Evolutionary conservation across 2,797 vertebrate genomes (phyloP).

Genomic region (Lagorchestes hirsutus): DNA sequence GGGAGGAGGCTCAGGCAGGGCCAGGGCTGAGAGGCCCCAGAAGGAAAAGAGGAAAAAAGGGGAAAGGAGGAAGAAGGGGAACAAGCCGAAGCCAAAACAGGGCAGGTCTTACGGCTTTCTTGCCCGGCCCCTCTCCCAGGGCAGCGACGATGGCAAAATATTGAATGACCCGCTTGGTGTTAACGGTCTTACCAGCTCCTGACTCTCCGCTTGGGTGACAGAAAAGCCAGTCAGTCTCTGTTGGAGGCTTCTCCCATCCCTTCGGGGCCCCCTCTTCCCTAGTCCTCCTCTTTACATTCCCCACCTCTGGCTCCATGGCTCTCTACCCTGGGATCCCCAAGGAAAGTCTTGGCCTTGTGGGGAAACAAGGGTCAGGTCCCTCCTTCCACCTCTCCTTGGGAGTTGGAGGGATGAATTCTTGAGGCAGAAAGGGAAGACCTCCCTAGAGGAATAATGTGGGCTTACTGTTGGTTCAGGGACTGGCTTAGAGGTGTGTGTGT

Average conservation of each 20-base stretch:
- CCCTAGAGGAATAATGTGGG: neutral
- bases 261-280: neutral
- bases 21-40: conserved; percentile 58
- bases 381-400: neutral
- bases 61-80: conserved; percentile 49
- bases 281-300: neutral
- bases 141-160: conserved; percentile 99
- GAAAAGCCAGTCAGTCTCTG: conserved; percentile 84
- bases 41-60: conserved; percentile 22
- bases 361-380: neutral
- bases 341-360: neutral
- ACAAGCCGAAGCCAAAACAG: neutral
- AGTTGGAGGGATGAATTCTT: neutral
- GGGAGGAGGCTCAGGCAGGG: conserved; percentile 75
- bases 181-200: conserved; percentile 99
- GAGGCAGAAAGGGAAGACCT: neutral
- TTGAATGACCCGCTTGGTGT: conserved; percentile 99
- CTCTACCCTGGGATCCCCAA: neutral
- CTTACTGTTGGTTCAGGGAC: neutral
- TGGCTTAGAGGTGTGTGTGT: too few species aligned
- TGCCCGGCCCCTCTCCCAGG: conserved; percentile 93
- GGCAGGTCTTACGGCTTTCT: conserved; percentile 95
- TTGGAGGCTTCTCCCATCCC: conserved; percentile 39
- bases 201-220: conserved; percentile 96
- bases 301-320: neutral